Evolutionary conservation across 2,113 vertebrate genomes (phyloP).

Genomic region (Mellivora capensis): DNA sequence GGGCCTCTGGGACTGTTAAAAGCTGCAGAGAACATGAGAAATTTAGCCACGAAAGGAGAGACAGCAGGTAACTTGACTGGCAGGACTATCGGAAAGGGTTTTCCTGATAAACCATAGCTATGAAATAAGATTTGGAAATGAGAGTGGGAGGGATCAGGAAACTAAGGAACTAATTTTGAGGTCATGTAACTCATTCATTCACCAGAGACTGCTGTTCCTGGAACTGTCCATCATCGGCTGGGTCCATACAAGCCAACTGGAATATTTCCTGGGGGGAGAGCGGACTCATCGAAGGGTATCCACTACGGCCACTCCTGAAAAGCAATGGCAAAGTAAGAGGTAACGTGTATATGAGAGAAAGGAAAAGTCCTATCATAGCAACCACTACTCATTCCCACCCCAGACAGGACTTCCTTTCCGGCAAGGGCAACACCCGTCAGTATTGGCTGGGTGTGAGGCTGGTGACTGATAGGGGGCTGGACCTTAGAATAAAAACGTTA

Average conservation of each 20-base stretch:
- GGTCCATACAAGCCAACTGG: slow-evolving; percentile 88
- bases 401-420: background rate
- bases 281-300: slow-evolving; percentile 92
- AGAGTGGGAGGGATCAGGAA: background rate
- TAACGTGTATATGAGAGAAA: background rate
- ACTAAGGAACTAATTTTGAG: background rate
- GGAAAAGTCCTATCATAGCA: fast-evolving
- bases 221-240: slow-evolving; percentile 83
- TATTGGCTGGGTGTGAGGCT: background rate
- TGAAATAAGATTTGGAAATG: background rate
- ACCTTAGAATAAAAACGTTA: background rate
- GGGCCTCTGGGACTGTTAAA: background rate
- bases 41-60: background rate
- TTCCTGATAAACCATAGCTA: background rate
- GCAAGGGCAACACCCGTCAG: background rate
- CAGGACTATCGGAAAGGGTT: background rate
- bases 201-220: slow-evolving; percentile 93
- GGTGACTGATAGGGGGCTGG: background rate
- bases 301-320: slow-evolving; percentile 89
- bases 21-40: slow-evolving; percentile 15
- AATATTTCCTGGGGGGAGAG: slow-evolving; percentile 96
- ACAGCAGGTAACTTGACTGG: background rate
- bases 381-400: background rate
- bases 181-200: slow-evolving; percentile 75
- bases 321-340: slow-evolving; percentile 64